phyloP scores from a whole-genome alignment of 2,113 vertebrate genomes.

The Condylura cristata region DNA sequence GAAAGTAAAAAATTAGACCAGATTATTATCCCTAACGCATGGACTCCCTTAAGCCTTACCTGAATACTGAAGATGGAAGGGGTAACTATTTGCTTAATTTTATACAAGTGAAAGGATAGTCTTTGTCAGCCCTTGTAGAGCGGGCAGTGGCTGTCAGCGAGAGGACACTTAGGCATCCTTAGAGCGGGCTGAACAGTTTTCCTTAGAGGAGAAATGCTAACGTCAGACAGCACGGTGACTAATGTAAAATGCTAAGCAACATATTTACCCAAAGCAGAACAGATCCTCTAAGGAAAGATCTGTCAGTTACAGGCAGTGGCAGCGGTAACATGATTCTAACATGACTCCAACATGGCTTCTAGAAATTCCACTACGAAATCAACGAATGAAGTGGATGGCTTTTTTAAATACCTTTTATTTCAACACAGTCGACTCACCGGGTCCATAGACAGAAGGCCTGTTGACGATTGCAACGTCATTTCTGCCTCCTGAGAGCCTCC shows the following conservation, averaged over 20 bases:
- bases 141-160: not conserved
- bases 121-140: not conserved
- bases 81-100: not conserved
- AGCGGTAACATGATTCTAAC: not conserved
- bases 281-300: not conserved
- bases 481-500: not conserved
- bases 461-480: not conserved
- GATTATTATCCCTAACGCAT: not conserved
- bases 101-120: not conserved
- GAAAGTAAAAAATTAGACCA: not conserved
- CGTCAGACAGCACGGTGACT: not conserved
- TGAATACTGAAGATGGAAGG: not conserved
- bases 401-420: slow-evolving; percentile 54
- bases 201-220: not conserved
- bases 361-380: not conserved
- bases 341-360: not conserved
- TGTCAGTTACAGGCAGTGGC: not conserved
- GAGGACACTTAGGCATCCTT: not conserved
- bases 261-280: not conserved
- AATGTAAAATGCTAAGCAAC: not conserved
- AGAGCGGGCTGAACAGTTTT: not conserved
- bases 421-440: not conserved
- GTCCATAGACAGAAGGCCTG: not conserved
- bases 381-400: not conserved
- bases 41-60: not conserved